phyloP scores from a whole-genome alignment of 2,113 vertebrate species.

The Pampusana beccarii region DNA sequence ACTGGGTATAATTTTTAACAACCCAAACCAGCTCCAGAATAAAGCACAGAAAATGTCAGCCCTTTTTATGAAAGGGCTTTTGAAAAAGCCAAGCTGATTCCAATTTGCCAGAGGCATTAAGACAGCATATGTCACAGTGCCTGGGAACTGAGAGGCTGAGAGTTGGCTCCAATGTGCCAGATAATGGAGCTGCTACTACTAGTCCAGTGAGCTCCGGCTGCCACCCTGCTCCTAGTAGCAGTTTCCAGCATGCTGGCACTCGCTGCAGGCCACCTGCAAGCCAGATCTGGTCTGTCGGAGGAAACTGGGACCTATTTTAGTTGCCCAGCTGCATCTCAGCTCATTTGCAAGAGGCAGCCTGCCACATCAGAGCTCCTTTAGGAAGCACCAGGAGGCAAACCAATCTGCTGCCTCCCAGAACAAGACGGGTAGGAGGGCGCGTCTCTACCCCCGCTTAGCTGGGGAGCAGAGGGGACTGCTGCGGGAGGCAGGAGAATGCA shows the following conservation, averaged over 20 bases:
- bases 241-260: constrained; percentile 38
- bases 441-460: neutral
- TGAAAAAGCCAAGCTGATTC: constrained; percentile 67
- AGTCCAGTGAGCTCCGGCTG: constrained; percentile 31
- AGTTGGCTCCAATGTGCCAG: neutral
- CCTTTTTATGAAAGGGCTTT: constrained; percentile 68
- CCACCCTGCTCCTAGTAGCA: constrained; percentile 20
- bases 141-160: constrained; percentile 31
- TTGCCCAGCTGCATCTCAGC: constrained; percentile 62
- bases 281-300: constrained; percentile 37
- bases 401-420: constrained; percentile 49
- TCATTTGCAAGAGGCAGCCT: constrained; percentile 67
- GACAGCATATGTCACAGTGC: constrained; percentile 68
- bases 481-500: neutral
- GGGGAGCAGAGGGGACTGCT: neutral
- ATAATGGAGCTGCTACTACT: neutral
- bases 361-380: constrained; percentile 52
- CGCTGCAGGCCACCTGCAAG: constrained; percentile 42
- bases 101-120: constrained; percentile 65
- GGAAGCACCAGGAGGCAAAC: constrained; percentile 63
- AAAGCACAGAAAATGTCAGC: constrained; percentile 68
- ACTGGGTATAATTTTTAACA: constrained; percentile 61
- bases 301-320: constrained; percentile 49
- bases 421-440: neutral
- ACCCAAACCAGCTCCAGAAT: constrained; percentile 52